A percentile compares a stretch with the other conserved stretches of the same genome.
Evolutionary conservation across 2,888 invertebrate genomes (phyloP).

Genomic region (Dromius quadrimaculatus): DNA sequence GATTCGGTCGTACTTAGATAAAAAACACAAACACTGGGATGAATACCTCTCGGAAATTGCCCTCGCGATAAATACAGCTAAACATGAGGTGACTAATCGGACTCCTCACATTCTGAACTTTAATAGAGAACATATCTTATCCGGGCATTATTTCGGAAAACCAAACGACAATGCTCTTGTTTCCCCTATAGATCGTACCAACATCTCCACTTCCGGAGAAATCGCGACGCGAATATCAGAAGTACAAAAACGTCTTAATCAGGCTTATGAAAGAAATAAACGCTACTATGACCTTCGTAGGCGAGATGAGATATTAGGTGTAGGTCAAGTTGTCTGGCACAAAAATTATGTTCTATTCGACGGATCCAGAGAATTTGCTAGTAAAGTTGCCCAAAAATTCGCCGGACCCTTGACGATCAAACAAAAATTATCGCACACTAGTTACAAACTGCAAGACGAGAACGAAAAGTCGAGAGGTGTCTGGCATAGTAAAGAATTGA

Average conservation of each 20-base stretch:
- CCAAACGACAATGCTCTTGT: not conserved
- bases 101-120: slow-evolving; percentile 55
- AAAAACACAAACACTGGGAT: slow-evolving; percentile 55
- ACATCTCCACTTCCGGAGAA: not conserved
- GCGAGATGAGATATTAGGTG: slow-evolving; percentile 35
- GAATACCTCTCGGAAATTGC: slow-evolving; percentile 54
- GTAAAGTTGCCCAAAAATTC: slow-evolving; percentile 56
- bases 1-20: slow-evolving; percentile 55
- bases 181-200: not conserved
- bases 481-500: slow-evolving; percentile 6
- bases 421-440: not conserved
- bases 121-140: slow-evolving; percentile 53
- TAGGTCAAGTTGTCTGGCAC: slow-evolving; percentile 53
- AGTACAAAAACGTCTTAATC: slow-evolving; percentile 31
- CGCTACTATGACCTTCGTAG: slow-evolving; percentile 52
- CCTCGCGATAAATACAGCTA: slow-evolving; percentile 56
- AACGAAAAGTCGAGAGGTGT: not conserved
- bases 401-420: not conserved
- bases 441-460: not conserved
- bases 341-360: slow-evolving; percentile 54
- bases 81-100: slow-evolving; percentile 55
- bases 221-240: slow-evolving; percentile 19
- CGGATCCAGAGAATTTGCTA: slow-evolving; percentile 53
- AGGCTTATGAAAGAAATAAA: slow-evolving; percentile 46
- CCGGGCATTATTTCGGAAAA: slow-evolving; percentile 26